A percentile compares a stretch with the other conserved stretches of the same genome.
Evolutionary conservation across 35 echinoderm and acorn worm species (phyloP).

Genomic region (Heliocidaris tuberculata): DNA sequence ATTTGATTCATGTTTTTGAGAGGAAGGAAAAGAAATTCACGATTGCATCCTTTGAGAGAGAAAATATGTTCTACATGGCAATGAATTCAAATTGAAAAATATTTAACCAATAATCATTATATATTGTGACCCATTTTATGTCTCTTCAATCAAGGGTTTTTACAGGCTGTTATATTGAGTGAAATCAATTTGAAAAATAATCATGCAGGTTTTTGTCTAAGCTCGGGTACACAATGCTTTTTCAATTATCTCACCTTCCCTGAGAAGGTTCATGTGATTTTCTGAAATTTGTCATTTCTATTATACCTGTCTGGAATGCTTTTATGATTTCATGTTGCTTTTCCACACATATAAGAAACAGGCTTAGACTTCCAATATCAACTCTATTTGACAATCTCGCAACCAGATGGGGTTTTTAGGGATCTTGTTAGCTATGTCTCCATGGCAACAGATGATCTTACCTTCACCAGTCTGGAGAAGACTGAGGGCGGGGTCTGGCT

Average conservation of each 20-base stretch:
- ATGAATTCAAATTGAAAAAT: background rate
- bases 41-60: background rate
- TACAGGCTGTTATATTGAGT: background rate
- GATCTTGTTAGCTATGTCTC: background rate
- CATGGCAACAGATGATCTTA: background rate
- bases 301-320: no score
- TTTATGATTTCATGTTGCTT: no score
- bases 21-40: background rate
- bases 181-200: background rate
- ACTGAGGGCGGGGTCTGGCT: background rate
- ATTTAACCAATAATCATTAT: background rate
- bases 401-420: background rate
- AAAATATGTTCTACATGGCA: background rate
- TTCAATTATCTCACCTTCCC: no score
- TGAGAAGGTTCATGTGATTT: no score
- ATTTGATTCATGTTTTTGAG: background rate
- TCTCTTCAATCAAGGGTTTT: background rate
- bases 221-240: no score
- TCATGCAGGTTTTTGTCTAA: background rate
- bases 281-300: no score
- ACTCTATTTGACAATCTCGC: background rate
- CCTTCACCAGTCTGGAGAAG: conserved; percentile 7
- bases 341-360: background rate
- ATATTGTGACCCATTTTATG: no score
- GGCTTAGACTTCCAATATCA: background rate